phyloP scores from a whole-genome alignment of 2,888 invertebrate genomes.

The Phymatocera aterrima region DNA sequence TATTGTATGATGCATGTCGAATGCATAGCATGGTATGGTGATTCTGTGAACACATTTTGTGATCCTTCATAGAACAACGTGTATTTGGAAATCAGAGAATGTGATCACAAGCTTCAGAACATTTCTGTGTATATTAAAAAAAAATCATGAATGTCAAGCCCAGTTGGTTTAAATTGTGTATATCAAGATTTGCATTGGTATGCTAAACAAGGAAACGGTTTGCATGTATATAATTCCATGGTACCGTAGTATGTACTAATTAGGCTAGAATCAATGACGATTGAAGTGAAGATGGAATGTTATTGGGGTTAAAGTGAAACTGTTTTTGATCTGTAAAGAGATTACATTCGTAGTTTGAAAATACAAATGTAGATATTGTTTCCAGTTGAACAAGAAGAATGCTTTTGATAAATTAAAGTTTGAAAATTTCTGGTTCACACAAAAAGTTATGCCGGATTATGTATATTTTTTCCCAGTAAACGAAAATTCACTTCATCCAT shows the following conservation, averaged over 20 bases:
- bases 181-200: background rate
- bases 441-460: background rate
- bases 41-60: background rate
- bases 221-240: slow-evolving; percentile 2
- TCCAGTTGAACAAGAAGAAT: no score
- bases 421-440: background rate
- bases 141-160: background rate
- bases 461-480: background rate
- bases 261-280: background rate
- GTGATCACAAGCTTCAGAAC: background rate
- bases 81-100: background rate
- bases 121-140: background rate
- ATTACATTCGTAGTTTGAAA: background rate
- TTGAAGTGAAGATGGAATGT: background rate
- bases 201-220: background rate
- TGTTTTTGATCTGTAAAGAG: background rate
- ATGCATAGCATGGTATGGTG: background rate
- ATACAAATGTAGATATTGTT: no score
- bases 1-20: background rate
- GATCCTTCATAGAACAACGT: background rate
- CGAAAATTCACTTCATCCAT: background rate
- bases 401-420: no score
- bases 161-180: background rate
- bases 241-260: background rate
- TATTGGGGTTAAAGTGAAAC: background rate